Base-by-base conservation (phyloP, 2,888 invertebrate genomes). In the Parnassius orleans region DNA sequence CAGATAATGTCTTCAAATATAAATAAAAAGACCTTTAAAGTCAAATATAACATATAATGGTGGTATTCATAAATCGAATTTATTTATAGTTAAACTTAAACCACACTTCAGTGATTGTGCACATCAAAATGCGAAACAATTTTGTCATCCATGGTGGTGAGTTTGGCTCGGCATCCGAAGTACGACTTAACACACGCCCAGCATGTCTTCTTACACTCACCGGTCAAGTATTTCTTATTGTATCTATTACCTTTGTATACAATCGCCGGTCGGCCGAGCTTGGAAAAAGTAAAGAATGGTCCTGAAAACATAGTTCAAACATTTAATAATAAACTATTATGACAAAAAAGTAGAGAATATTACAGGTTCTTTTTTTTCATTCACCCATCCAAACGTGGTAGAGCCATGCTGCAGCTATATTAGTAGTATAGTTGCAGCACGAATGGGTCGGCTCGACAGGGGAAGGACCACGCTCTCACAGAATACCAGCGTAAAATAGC, bases 161-260 rank as follows among this genome's bases (percentile, higher is more conserved):
- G 66, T 64, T 46, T 65, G 46, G 43, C 75, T 74, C 65, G 70
- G 79, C 15, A 69, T 72, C 57, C 50, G 60, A 63, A 72, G 83
- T 11, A 51, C 19, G 51, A 51, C 24, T 51, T 51, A 24, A 51
- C 19, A 15, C 48, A 48, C 1, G 48, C 48, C 48, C 48, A 48
- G 14, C 48, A 14, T 9, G 48, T 14, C 14, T 48, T 48, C n/a
- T 9, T 48, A 14, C 14, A 9, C 10, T 48, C 48, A 9, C 14
- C 9, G 24, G 3, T 51, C 10, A 24, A 19, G 24, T 51, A 51
- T 11, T 51, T 51, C 51, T 51, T 51, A 14, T 51, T 51, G 51
- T 51, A 51, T 12, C 10, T 15, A 24, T 51, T 51, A 10, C 24
- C 48, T 48, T 12, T 12, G 48, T 14, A 9, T 14, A 9, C 9